Conservation (phyloP, 1,140 invertebrate species). For the Spodoptera frugiperda region DNA sequence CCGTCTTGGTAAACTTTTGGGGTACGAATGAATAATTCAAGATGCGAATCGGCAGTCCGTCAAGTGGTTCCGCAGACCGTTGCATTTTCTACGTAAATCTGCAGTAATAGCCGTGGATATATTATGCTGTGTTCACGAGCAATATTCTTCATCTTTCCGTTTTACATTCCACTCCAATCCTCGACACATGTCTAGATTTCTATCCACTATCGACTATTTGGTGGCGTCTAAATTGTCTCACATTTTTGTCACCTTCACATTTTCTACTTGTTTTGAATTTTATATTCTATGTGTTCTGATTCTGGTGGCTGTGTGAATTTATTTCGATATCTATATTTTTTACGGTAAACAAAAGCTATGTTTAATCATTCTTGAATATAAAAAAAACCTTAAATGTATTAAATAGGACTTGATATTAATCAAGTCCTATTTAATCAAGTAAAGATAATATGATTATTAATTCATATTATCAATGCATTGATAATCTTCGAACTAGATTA, state of each 20-base stretch:
- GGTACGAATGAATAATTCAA: slow-evolving; percentile 80
- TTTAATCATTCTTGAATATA: too few species aligned
- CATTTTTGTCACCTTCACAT: slow-evolving; percentile 21
- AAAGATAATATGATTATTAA: too few species aligned
- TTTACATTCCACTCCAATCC: slow-evolving; percentile 54
- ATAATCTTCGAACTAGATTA: too few species aligned
- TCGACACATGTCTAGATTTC: slow-evolving; percentile 46
- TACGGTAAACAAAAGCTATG: too few species aligned
- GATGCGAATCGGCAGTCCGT: slow-evolving; percentile 74
- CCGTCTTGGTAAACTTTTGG: slow-evolving; percentile 65
- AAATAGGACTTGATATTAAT: too few species aligned
- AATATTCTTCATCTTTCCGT: slow-evolving; percentile 64
- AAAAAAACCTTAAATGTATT: too few species aligned
- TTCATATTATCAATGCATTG: too few species aligned
- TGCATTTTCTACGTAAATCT: slow-evolving; percentile 78
- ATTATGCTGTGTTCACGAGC: slow-evolving; percentile 65
- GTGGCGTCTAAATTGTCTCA: slow-evolving; percentile 18
- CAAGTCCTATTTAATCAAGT: too few species aligned
- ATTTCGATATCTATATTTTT: background rate
- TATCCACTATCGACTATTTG: slow-evolving; percentile 28
- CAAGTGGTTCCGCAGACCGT: slow-evolving; percentile 61
- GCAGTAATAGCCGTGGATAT: slow-evolving; percentile 67
- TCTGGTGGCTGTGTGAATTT: background rate
- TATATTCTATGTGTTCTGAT: background rate
- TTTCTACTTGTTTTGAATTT: slow-evolving; percentile 11